Base-by-base conservation (phyloP, 2,113 vertebrate species). In the Oryzias curvinotus region DNA sequence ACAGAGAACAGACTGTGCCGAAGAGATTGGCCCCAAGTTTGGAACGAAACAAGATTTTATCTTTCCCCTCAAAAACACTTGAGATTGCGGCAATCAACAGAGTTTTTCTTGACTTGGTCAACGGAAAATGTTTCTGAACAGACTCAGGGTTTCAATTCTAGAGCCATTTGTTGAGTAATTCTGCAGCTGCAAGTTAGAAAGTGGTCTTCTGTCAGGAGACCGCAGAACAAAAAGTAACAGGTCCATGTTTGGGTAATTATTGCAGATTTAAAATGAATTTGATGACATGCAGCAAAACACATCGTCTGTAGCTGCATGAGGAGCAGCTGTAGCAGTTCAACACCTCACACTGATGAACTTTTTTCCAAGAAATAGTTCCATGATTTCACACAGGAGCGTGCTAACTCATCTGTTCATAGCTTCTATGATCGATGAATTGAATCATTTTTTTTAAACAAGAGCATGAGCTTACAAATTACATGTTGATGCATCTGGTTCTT, bases 21-120 rank as follows among this genome's bases (percentile, higher is more conserved):
- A 81, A 66, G 54, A 63, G 78, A 80, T 67, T 49, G 55, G 21
- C 62, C 67, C 52, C 7, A 14, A 62, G 41, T 57, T 75, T 70
- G 50, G 36, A 68, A 18, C 43, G 25, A 68, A 83, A 54, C 41
- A 65, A 80, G 68, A 82, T 85, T 69, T 57, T 68, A 77, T 84
- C 85, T 45, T 45, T 61, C 54, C n/a, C 52, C 47, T 45, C 64
- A 51, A 71, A 62, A 80, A 58, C 72, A 48, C 16, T 45, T 62
- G 63, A 66, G 4, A 1, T 52, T 25, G 14, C 42, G 14, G 19
- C 75, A 64, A 71, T 57, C 14, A 47, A 43, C 23, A 4, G 4
- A 19, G 15, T 52, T 62, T 67, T 46, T 25, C 19, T 77, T 18
- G 36, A 65, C 64, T 18, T 26, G 50, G 5, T 44, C 36, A 43